phyloP scores from a whole-genome alignment of 2,113 vertebrate species.

The Patagioenas fasciata region DNA sequence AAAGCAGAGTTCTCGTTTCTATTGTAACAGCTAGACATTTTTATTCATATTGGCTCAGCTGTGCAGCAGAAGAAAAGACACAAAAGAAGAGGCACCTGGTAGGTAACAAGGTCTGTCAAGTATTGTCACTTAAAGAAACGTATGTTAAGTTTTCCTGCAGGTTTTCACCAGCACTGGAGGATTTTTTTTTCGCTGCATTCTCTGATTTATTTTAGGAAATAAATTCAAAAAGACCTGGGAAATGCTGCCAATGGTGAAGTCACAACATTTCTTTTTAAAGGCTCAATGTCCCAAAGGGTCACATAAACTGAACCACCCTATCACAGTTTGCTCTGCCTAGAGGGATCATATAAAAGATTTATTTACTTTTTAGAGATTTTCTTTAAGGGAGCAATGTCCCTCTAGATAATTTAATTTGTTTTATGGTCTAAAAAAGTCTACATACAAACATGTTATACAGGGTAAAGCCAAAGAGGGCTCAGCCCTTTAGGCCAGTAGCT shows the following conservation, averaged over 20 bases:
- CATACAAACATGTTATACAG: background rate
- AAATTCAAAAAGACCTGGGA: background rate
- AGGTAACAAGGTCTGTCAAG: constrained; percentile 18
- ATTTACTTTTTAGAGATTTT: background rate
- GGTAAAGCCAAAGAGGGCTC: background rate
- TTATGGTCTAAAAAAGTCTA: background rate
- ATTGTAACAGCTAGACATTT: background rate
- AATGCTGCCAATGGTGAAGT: background rate
- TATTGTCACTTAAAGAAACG: background rate
- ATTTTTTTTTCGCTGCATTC: background rate
- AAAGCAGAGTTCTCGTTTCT: constrained; percentile 8
- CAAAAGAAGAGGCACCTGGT: background rate
- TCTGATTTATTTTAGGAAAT: background rate
- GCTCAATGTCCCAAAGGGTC: background rate
- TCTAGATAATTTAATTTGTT: background rate
- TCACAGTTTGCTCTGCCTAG: background rate
- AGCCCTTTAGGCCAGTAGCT: background rate
- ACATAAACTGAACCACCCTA: background rate
- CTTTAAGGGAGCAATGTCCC: background rate
- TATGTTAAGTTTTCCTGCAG: background rate
- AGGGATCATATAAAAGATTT: background rate
- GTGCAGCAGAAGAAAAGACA: constrained; percentile 21
- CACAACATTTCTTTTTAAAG: background rate
- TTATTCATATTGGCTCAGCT: background rate
- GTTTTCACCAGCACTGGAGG: background rate